Percentiles rank a stretch among this genome's conserved stretches.
Evolutionary conservation across 2,113 vertebrate species (phyloP).

Genomic region (Machaerirhynchus nigripectus): DNA sequence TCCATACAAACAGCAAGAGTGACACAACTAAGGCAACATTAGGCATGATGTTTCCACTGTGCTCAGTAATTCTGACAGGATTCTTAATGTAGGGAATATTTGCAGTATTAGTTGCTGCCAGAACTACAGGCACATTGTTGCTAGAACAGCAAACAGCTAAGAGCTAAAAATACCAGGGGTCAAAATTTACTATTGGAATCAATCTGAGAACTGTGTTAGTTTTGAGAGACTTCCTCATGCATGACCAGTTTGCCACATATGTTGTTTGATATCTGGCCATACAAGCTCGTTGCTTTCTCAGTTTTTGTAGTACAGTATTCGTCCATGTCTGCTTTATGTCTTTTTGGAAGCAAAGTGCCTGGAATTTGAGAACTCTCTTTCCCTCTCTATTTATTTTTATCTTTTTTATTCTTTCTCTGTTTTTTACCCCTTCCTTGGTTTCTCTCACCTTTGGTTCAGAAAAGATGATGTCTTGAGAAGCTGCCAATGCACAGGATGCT

Average conservation of each 20-base stretch:
- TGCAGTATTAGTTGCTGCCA: not conserved
- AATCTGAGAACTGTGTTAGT: not conserved
- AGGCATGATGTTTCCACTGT: not conserved
- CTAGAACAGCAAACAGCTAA: not conserved
- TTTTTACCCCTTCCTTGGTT: constrained; percentile 5
- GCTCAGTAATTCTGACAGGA: not conserved
- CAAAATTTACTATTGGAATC: not conserved
- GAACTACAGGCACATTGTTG: not conserved
- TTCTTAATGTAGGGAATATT: not conserved
- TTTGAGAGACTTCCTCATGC: not conserved
- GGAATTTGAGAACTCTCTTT: not conserved
- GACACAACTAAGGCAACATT: not conserved
- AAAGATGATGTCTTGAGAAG: not conserved
- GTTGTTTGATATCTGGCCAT: not conserved
- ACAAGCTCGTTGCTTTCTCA: not conserved
- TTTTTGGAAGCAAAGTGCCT: not conserved
- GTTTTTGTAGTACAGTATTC: not conserved
- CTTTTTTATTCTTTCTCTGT: not conserved
- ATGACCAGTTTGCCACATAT: not conserved
- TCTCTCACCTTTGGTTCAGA: constrained; percentile 17
- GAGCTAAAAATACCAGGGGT: not conserved
- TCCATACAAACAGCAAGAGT: not conserved
- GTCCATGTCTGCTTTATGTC: not conserved
- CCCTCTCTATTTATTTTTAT: not conserved
- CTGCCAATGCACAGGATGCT: constrained; percentile 18